Percentiles rank a stretch among this genome's conserved stretches.
phyloP scores from a whole-genome alignment of 2,113 vertebrate genomes.

The Oncorhynchus mykiss region DNA sequence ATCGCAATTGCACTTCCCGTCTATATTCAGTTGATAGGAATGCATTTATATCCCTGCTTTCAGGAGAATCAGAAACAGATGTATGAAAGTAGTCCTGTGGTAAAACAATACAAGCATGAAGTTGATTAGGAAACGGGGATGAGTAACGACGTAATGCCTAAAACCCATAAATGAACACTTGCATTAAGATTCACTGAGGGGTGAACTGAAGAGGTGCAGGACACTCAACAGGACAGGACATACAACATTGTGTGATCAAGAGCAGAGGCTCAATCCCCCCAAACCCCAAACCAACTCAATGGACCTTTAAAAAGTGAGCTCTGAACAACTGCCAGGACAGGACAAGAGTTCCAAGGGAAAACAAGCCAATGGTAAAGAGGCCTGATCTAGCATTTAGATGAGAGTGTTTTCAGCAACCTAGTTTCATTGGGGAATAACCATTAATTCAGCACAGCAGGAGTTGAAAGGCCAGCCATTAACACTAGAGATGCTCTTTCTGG shows the following conservation, averaged over 20 bases:
- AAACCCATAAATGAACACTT: slow-evolving; percentile 47
- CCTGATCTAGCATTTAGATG: slow-evolving; percentile 58
- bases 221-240: background rate
- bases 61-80: slow-evolving; percentile 65
- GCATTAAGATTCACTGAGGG: slow-evolving; percentile 41
- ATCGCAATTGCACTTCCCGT: slow-evolving; percentile 48
- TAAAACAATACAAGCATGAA: slow-evolving; percentile 29
- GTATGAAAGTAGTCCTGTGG: slow-evolving; percentile 39
- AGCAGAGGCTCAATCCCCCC: slow-evolving; percentile 35
- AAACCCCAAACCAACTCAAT: slow-evolving; percentile 30
- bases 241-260: slow-evolving; percentile 42
- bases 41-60: slow-evolving; percentile 24
- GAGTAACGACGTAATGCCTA: slow-evolving; percentile 40
- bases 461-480: slow-evolving; percentile 25
- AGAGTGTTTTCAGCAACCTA: slow-evolving; percentile 27
- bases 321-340: slow-evolving; percentile 45
- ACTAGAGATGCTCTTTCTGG: slow-evolving; percentile 4
- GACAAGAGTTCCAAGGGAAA: slow-evolving; percentile 39
- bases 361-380: slow-evolving; percentile 31
- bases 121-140: slow-evolving; percentile 42
- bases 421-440: slow-evolving; percentile 31
- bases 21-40: slow-evolving; percentile 59
- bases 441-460: slow-evolving; percentile 23
- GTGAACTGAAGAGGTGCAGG: slow-evolving; percentile 37
- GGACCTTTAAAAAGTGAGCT: slow-evolving; percentile 44